Conservation (phyloP, 2,797 vertebrate genomes). For the Hyperoplus immaculatus region DNA sequence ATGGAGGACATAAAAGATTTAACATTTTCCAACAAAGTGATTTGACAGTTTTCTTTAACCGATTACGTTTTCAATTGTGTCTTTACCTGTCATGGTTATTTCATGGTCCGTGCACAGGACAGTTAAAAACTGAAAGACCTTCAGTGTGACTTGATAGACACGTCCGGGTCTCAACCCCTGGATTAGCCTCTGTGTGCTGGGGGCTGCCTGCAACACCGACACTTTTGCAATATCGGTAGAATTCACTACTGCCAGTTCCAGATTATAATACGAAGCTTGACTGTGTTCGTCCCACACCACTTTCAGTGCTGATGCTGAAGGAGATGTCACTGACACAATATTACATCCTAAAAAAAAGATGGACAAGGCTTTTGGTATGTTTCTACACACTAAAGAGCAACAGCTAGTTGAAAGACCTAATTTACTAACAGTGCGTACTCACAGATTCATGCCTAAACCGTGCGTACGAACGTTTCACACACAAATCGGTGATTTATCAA, state of each 20-base stretch:
- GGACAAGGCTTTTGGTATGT: neutral
- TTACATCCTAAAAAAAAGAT: conserved; percentile 73
- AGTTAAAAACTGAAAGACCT: conserved; percentile 55
- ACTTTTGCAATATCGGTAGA: conserved; percentile 70
- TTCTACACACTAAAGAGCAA: neutral
- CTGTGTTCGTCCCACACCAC: conserved; percentile 73
- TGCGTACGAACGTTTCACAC: too few species aligned
- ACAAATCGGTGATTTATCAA: too few species aligned
- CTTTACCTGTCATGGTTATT: conserved; percentile 79
- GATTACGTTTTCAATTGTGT: neutral
- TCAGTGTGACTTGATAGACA: conserved; percentile 80
- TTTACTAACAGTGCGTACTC: too few species aligned
- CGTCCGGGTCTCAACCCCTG: conserved; percentile 81
- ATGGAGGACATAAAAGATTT: conserved; percentile 18
- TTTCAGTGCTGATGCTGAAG: conserved; percentile 78
- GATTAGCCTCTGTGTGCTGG: conserved; percentile 65
- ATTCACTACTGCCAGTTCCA: conserved; percentile 80
- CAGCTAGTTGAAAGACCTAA: neutral
- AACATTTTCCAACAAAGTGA: neutral
- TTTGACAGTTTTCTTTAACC: neutral
- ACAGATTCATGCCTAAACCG: too few species aligned
- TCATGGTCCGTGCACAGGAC: conserved; percentile 53
- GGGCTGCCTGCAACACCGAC: conserved; percentile 25
- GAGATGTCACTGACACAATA: conserved; percentile 79
- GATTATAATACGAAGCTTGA: conserved; percentile 65